Evolutionary conservation across 2,888 invertebrate species (phyloP).

Genomic region (Heliconius charithonia): DNA sequence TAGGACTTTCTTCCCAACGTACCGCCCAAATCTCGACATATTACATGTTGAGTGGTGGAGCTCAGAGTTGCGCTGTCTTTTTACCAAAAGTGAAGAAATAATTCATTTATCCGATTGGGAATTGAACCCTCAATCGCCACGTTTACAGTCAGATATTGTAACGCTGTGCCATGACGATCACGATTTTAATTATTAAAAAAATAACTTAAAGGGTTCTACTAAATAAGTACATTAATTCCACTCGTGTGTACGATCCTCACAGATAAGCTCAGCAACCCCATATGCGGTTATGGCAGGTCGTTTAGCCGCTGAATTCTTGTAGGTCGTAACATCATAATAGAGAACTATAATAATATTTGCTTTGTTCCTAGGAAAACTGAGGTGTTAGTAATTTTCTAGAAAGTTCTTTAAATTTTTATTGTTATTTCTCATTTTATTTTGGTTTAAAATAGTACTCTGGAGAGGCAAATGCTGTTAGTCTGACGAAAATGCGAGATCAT

Average conservation of each 20-base stretch:
- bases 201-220: not conserved
- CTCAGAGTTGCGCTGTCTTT: not conserved
- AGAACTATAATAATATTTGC: conserved; percentile 15
- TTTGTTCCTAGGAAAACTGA: conserved; percentile 18
- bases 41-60: not conserved
- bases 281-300: conserved; percentile 24
- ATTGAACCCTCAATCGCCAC: not conserved
- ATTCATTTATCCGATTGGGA: not conserved
- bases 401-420: not conserved
- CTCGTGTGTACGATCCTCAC: not conserved
- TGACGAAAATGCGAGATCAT: not conserved
- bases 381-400: conserved; percentile 3
- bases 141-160: too few species aligned
- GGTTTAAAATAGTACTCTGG: not conserved
- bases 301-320: conserved; percentile 15
- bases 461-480: not conserved
- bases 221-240: not conserved
- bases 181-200: not conserved
- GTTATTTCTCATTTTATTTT: conserved; percentile 6
- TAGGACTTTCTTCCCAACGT: too few species aligned
- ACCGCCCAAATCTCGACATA: too few species aligned
- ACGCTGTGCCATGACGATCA: not conserved
- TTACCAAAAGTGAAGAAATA: not conserved
- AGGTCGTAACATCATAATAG: conserved; percentile 15
- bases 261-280: conserved; percentile 20